These are phyloP conservation scores for Lagopus leucura DNA, from an alignment of 2,113 vertebrate genomes.

Conservation along the genomic window DNA sequence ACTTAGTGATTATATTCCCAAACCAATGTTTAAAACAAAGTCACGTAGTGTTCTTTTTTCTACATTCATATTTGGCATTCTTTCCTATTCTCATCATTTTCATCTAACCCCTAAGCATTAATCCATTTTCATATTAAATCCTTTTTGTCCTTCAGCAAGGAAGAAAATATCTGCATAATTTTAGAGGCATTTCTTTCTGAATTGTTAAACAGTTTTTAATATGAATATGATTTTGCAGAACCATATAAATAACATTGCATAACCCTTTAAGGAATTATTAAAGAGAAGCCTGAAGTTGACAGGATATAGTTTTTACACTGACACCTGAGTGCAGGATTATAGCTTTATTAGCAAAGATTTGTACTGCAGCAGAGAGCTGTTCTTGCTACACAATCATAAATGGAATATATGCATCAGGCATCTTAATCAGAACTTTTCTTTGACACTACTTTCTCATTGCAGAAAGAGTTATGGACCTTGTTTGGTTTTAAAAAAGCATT, in stretches of 20 bases:
- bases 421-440: background rate
- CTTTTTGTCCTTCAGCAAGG: slow-evolving; percentile 57
- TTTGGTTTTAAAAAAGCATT: background rate
- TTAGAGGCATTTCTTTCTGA: slow-evolving; percentile 26
- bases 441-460: background rate
- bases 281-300: background rate
- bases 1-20: background rate
- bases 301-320: slow-evolving; percentile 2
- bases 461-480: background rate
- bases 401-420: background rate
- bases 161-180: slow-evolving; percentile 32
- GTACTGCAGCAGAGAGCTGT: background rate
- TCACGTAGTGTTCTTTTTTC: background rate
- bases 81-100: slow-evolving; percentile 48
- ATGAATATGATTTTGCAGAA: slow-evolving; percentile 32
- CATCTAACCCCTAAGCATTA: slow-evolving; percentile 48
- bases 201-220: slow-evolving; percentile 53
- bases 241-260: background rate
- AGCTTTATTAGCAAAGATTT: slow-evolving; percentile 44
- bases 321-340: background rate
- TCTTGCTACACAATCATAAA: background rate
- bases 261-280: background rate
- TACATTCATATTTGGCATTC: slow-evolving; percentile 14
- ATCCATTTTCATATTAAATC: slow-evolving; percentile 66
- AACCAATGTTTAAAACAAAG: background rate